Conservation (phyloP, 2,888 invertebrate species). For the Melanotus villosus region DNA sequence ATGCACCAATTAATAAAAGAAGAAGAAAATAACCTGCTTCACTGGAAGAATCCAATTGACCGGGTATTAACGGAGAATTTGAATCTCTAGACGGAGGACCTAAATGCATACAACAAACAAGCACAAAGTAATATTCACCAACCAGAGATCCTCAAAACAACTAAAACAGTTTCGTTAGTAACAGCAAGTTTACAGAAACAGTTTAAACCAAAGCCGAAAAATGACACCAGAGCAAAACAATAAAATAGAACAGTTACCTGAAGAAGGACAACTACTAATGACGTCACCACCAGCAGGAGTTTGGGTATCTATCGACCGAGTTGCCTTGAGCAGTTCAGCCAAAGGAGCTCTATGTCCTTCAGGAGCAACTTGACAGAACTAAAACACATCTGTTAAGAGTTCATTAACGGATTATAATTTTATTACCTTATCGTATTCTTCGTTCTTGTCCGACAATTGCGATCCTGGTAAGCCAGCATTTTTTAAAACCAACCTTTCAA, state of each 20-base stretch:
- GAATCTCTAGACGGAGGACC: conserved; percentile 77
- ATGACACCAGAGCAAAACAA: too few relatives aligned
- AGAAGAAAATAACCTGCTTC: conserved; percentile 64
- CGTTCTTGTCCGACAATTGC: conserved; percentile 55
- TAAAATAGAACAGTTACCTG: conserved; percentile 70
- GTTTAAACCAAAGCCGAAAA: background rate
- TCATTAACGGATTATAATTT: background rate
- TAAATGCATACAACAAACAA: conserved; percentile 53
- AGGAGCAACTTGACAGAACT: conserved; percentile 77
- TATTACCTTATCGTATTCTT: conserved; percentile 75
- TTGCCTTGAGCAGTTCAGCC: conserved; percentile 79
- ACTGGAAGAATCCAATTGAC: conserved; percentile 75
- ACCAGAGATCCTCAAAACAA: background rate
- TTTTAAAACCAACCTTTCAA: conserved; percentile 82
- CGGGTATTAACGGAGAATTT: conserved; percentile 78
- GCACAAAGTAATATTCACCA: conserved; percentile 26
- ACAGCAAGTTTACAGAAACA: background rate
- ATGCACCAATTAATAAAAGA: conserved; percentile 32
- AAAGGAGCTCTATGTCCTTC: conserved; percentile 90
- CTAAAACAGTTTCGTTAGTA: background rate
- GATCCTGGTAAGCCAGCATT: conserved; percentile 67
- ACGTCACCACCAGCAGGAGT: conserved; percentile 80
- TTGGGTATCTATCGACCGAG: conserved; percentile 86
- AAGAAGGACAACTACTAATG: conserved; percentile 78
- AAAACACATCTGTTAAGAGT: conserved; percentile 23